phyloP scores from a whole-genome alignment of 2,113 vertebrate genomes.

The Nyctibius bracteatus region DNA sequence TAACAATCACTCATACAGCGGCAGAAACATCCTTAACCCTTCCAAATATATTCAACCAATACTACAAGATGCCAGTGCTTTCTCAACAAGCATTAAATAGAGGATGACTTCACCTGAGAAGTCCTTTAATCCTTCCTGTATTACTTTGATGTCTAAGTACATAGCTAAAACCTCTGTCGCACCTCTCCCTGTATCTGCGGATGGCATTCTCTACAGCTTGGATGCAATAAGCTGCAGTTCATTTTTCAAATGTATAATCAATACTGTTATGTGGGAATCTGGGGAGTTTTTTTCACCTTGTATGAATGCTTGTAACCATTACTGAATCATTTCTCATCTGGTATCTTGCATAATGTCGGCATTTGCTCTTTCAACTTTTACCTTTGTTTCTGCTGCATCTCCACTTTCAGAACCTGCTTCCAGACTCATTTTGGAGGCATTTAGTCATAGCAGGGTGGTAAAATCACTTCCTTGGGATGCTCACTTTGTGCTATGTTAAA shows the following conservation, averaged over 20 bases:
- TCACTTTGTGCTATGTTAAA: background rate
- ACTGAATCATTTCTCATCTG: conserved; percentile 26
- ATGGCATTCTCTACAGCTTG: background rate
- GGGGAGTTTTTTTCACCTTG: background rate
- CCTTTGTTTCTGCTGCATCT: conserved; percentile 18
- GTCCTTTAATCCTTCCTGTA: conserved; percentile 14
- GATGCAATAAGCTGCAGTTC: background rate
- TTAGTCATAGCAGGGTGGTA: background rate
- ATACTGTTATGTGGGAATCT: background rate
- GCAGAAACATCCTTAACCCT: background rate
- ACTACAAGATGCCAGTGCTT: background rate
- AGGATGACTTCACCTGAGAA: conserved; percentile 29
- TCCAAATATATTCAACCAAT: background rate
- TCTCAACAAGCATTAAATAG: conserved; percentile 3
- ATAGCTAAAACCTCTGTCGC: fast-evolving
- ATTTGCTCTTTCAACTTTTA: background rate
- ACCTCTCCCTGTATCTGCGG: background rate
- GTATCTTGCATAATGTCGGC: background rate
- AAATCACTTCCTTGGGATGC: background rate
- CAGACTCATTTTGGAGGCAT: background rate
- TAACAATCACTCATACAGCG: background rate
- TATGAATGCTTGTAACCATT: conserved; percentile 14
- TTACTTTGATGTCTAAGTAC: background rate
- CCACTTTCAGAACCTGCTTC: conserved; percentile 14
- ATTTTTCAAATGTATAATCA: conserved; percentile 19